phyloP scores from a whole-genome alignment of 2,888 invertebrate species.

The Acrobasis consociella region DNA sequence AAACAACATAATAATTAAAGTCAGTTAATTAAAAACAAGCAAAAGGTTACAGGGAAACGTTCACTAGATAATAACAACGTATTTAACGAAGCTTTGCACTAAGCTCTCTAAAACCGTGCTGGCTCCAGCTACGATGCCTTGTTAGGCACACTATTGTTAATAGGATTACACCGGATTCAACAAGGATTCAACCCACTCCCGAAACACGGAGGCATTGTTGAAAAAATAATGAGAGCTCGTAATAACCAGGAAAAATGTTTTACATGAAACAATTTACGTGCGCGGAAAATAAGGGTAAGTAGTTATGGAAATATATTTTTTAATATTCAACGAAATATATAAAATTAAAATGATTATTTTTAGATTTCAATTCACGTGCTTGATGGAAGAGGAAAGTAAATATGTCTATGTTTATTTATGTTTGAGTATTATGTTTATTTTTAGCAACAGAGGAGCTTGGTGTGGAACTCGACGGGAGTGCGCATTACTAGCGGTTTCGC shows the following conservation, averaged over 20 bases:
- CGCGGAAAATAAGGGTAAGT: background rate
- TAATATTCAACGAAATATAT: no score
- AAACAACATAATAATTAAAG: background rate
- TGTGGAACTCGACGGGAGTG: no score
- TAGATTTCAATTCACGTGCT: no score
- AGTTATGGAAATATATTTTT: no score
- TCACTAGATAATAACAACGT: background rate
- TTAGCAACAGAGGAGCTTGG: no score
- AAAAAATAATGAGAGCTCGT: slow-evolving; percentile 18
- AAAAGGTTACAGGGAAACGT: background rate
- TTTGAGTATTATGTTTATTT: no score
- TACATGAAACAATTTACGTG: background rate
- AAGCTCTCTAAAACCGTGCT: slow-evolving; percentile 14
- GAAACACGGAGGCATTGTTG: slow-evolving; percentile 8
- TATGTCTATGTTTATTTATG: no score
- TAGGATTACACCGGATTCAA: slow-evolving; percentile 17
- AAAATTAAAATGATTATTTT: no score
- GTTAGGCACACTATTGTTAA: slow-evolving; percentile 18
- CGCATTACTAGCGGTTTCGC: no score
- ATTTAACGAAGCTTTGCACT: background rate
- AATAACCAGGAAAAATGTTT: background rate
- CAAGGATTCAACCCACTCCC: background rate
- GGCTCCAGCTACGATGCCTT: background rate
- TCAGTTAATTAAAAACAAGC: background rate
- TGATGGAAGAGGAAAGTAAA: no score